A percentile compares a stretch with the other conserved stretches of the same genome.
Conservation (phyloP, 1,140 invertebrate species). For the Drosophila insularis region DNA sequence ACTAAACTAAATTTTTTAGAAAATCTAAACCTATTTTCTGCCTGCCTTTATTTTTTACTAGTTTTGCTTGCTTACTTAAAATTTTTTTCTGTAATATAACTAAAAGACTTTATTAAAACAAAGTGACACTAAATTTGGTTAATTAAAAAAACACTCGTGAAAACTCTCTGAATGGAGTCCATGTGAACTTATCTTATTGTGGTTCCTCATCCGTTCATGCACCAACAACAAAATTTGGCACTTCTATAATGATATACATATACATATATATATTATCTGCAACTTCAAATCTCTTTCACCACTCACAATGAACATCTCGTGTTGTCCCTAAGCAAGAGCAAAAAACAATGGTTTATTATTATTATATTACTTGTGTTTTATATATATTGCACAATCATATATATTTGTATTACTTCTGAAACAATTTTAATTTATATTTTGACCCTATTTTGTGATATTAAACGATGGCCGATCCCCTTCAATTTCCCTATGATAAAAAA, state of each 20-base stretch:
- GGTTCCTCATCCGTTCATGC: background rate
- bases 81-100: background rate
- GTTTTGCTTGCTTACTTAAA: slow-evolving; percentile 24
- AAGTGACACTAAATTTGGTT: background rate
- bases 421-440: slow-evolving; percentile 71
- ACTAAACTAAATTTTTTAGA: slow-evolving; percentile 9
- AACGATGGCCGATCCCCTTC: slow-evolving; percentile 18
- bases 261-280: background rate
- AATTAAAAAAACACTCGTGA: slow-evolving; percentile 11
- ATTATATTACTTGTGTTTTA: slow-evolving; percentile 17
- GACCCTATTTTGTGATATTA: slow-evolving; percentile 48
- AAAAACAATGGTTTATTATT: slow-evolving; percentile 4
- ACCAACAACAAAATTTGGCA: slow-evolving; percentile 1
- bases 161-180: slow-evolving; percentile 63
- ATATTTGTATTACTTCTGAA: slow-evolving; percentile 38
- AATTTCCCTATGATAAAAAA: slow-evolving; percentile 3
- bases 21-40: slow-evolving; percentile 15
- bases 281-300: slow-evolving; percentile 11
- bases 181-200: background rate
- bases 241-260: background rate
- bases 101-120: background rate
- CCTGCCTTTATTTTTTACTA: slow-evolving; percentile 34
- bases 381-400: slow-evolving; percentile 36
- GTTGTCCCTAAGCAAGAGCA: slow-evolving; percentile 25
- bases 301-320: slow-evolving; percentile 7